Base-by-base conservation (phyloP, 2,113 vertebrate species). In the Callopanchax toddi region DNA sequence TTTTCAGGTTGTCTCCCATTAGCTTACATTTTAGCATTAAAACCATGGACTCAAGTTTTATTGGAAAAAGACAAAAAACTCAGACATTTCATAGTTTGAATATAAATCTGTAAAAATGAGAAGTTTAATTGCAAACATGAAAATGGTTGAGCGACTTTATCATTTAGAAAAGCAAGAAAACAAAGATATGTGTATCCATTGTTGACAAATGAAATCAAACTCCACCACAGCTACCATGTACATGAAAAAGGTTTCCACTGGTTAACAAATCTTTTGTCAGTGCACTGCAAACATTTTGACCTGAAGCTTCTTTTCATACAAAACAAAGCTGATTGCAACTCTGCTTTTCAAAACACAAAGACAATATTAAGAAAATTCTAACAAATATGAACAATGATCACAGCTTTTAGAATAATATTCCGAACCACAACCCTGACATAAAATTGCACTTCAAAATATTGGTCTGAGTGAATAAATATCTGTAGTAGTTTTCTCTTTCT, bases 361-460 rank as follows among this genome's bases (percentile, higher is more conserved):
- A 43, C 65, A 32, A 32, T 32, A 32, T 8, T 6, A 34, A 46
- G 74, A 64, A 80, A 76, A 36, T n/a, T n/a, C 48, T 0, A 52
- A 81, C 69, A 73, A 83, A 63, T 43, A 45, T 74, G 53, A 58
- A 76, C 25, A 48, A 81, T 46, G 45, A 89, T 86, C 92, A 93
- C 91, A 94, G 92, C 92, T 87, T 93, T 89, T 73, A 70, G 88
- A 89, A 93, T 88, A 92, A 92, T 85, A 84, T 92, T 91, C 83
- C 88, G 94, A 94, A 93, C 92, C 94, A 95, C 91, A 88, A 86
- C 74, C 76, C 78, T 34, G 62, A 90, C 85, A 80, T 71, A 81
- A 76, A 94, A 94, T 92, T 91, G 92, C 92, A 90, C 89, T 87
- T 89, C 61, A 84, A 90, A 87, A 89, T 89, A 89, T 87, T 89